Base-by-base conservation (phyloP, 2,797 vertebrate species). In the Arrhamphus sclerolepis region DNA sequence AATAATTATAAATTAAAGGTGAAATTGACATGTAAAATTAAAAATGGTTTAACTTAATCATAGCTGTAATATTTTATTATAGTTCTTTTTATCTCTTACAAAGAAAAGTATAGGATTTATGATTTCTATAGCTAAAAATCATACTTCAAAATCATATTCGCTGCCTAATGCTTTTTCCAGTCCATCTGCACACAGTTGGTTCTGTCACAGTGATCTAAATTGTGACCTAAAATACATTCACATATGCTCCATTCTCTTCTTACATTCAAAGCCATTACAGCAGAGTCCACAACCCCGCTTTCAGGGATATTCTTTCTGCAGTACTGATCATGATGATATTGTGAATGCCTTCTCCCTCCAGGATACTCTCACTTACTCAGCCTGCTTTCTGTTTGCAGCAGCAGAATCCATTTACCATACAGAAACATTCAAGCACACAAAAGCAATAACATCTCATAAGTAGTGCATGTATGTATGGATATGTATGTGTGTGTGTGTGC, bases 181-280 rank as follows among this genome's bases (percentile, higher is more conserved):
- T 53, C 50, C 46, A 52, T 74, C 71, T 59, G 48, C 20, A 48
- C 58, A 17, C 2, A 38, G 34, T 38, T 13, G 5, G 34, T 44
- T 64, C 60, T 20, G 31, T 40, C 59, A 46, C 56, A 38, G 34
- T 38, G 34, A 38, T 38, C 34, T 38, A 38, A 38, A 38, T 14
- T 9, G 31, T 58, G 70, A 82, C 78, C 62, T 66, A 56, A 82
- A 84, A 75, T 54, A 68, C 81, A 82, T 78, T 65, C 72, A 69
- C 78, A 84, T 73, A 67, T 76, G 69, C 51, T 70, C 53, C 21
- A 49, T 58, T 78, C 75, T 83, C 73, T 43, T 61, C 65, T 87
- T 82, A 70, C 73, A 69, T 58, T 41, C 47, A 39, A 38, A 44
- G 61, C 49, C 57, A 58, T 80, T 68, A 46, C 66, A 17, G 52